These are phyloP conservation scores for Cariama cristata DNA, from an alignment of 2,113 vertebrate genomes.

Conservation along the genomic window DNA sequence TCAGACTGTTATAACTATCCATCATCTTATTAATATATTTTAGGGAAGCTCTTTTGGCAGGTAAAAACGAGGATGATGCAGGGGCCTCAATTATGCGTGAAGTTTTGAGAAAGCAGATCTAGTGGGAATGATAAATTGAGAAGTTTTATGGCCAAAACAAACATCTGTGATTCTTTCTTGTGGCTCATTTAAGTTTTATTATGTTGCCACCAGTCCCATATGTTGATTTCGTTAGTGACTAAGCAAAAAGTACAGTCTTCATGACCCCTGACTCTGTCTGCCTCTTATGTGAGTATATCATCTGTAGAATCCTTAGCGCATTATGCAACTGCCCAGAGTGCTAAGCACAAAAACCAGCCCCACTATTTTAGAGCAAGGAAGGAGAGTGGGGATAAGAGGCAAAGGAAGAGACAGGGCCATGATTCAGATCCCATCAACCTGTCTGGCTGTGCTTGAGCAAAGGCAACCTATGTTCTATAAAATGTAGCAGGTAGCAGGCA, in stretches of 20 bases:
- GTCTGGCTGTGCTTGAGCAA: not conserved
- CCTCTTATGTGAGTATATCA: not conserved
- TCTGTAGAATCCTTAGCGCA: not conserved
- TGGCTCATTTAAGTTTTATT: not conserved
- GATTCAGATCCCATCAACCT: not conserved
- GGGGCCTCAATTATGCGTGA: not conserved
- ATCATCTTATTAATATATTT: not conserved
- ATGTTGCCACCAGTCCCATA: not conserved
- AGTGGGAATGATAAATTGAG: not conserved
- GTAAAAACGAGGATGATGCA: not conserved
- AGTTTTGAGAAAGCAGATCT: not conserved
- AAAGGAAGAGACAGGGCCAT: not conserved
- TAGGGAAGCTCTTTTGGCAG: not conserved
- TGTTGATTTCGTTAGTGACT: not conserved
- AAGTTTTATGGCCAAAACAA: not conserved
- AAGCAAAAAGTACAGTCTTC: not conserved
- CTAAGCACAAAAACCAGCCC: not conserved
- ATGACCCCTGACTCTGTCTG: not conserved
- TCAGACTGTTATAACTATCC: not conserved
- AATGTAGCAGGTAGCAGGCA: not conserved
- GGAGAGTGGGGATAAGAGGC: not conserved
- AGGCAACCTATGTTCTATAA: fast-evolving
- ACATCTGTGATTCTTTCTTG: not conserved
- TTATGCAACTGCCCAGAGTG: not conserved
- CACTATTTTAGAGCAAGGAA: not conserved